Percentiles rank a stretch among this genome's conserved stretches.
phyloP scores from a whole-genome alignment of 2,797 vertebrate genomes.

The Pyrocephalus nanus region DNA sequence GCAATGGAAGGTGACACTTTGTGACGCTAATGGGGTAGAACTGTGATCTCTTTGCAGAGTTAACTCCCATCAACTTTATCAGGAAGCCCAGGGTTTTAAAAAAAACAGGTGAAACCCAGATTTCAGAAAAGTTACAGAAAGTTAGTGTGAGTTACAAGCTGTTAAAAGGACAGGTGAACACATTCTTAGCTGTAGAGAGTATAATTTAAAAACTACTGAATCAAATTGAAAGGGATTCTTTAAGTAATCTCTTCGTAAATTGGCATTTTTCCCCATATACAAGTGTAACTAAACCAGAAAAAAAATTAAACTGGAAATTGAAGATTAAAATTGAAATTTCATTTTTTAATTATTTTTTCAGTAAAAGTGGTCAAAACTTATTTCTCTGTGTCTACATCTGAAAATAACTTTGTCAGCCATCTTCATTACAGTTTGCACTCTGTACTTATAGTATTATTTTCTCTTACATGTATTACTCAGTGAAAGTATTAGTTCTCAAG shows the following conservation, averaged over 20 bases:
- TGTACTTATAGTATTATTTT: background rate
- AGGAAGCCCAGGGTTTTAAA: background rate
- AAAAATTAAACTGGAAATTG: background rate
- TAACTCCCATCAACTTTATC: slow-evolving; percentile 17
- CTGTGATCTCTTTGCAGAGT: slow-evolving; percentile 36
- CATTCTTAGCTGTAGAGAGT: background rate
- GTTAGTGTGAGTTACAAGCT: background rate
- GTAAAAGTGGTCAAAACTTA: background rate
- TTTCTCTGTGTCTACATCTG: background rate
- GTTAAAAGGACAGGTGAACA: background rate
- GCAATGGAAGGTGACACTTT: slow-evolving; percentile 69
- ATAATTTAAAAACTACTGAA: background rate
- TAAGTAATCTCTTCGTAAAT: background rate
- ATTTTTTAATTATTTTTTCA: background rate
- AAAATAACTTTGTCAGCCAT: background rate
- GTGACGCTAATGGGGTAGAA: slow-evolving; percentile 63
- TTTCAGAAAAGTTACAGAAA: background rate
- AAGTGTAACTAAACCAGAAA: background rate
- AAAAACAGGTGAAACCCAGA: background rate
- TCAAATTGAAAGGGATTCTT: background rate
- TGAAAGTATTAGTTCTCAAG: background rate
- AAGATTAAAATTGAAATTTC: background rate
- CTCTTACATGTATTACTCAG: background rate
- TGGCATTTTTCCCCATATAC: background rate
- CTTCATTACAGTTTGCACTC: background rate